A percentile compares a stretch with the other conserved stretches of the same genome.
Conservation (phyloP, 1,140 invertebrate genomes). For the Portunus trituberculatus region DNA sequence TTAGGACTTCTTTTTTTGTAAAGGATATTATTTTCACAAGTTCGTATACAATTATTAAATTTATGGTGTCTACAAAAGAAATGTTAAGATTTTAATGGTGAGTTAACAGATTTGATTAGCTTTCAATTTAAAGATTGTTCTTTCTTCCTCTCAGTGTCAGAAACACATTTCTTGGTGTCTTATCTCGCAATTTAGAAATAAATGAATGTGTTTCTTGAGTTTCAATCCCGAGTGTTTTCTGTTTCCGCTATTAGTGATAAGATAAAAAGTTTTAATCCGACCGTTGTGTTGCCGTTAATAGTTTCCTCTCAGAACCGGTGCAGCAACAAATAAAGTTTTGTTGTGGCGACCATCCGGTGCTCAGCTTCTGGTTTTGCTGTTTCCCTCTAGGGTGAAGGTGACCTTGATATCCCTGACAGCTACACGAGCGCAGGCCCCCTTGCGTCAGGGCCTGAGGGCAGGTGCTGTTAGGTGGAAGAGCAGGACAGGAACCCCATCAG, state of each 20-base stretch:
- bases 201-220: not conserved
- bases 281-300: not conserved
- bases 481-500: not conserved
- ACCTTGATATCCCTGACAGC: not conserved
- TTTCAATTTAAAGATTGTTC: not conserved
- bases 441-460: not conserved
- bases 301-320: not conserved
- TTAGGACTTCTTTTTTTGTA: too few species aligned
- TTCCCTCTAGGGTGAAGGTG: not conserved
- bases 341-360: not conserved
- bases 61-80: too few species aligned
- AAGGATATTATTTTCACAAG: too few species aligned
- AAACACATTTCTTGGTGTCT: not conserved
- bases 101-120: not conserved
- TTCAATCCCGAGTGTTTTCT: not conserved
- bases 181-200: not conserved
- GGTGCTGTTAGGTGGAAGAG: not conserved
- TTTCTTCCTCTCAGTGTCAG: not conserved
- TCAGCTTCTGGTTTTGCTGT: not conserved
- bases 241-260: not conserved
- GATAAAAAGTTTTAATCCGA: not conserved
- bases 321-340: not conserved
- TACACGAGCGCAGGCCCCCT: not conserved
- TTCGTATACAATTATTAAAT: too few species aligned
- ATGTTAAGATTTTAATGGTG: not conserved